Conservation (phyloP, 2,797 vertebrate genomes). For the Salmo trutta region DNA sequence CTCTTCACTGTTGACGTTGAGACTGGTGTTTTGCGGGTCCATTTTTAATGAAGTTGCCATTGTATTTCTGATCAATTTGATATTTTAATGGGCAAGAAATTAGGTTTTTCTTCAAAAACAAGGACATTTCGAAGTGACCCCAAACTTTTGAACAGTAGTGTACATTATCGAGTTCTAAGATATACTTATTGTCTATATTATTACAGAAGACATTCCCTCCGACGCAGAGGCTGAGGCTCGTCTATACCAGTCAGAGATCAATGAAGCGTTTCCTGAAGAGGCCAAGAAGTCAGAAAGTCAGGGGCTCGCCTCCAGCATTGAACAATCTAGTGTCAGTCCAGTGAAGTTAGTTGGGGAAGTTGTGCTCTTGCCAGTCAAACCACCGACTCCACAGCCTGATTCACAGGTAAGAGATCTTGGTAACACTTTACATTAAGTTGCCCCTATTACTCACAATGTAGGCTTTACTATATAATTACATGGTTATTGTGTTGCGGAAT, state of each 20-base stretch:
- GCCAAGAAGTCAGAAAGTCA: slow-evolving; percentile 56
- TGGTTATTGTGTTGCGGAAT: no score
- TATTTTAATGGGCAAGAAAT: no score
- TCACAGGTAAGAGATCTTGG: slow-evolving; percentile 51
- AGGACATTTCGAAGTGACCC: no score
- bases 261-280: slow-evolving; percentile 60
- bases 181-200: not conserved
- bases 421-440: not conserved
- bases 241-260: slow-evolving; percentile 56
- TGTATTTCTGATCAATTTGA: no score
- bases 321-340: slow-evolving; percentile 48
- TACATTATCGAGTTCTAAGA: no score
- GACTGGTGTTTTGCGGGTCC: no score
- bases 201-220: slow-evolving; percentile 86
- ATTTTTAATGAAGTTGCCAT: no score
- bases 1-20: no score
- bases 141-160: no score
- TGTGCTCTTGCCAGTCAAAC: slow-evolving; percentile 58
- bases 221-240: slow-evolving; percentile 87
- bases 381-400: slow-evolving; percentile 41
- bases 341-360: slow-evolving; percentile 53
- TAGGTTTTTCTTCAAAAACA: no score
- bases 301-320: slow-evolving; percentile 63
- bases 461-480: no score
- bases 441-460: no score